phyloP scores from a whole-genome alignment of 2,888 invertebrate species.

The Blomia tropicalis region DNA sequence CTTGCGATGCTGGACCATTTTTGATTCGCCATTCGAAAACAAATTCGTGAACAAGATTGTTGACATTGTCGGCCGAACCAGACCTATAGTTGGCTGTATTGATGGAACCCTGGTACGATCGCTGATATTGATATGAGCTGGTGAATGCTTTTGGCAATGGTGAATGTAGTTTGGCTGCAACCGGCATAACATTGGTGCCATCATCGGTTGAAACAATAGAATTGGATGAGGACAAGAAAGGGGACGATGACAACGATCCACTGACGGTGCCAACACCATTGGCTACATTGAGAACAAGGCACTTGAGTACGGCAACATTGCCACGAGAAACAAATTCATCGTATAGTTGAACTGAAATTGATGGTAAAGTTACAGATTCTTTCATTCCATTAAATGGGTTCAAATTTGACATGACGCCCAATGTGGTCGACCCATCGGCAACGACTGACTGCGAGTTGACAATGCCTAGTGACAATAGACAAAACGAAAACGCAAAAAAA shows the following conservation, averaged over 20 bases:
- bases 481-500: neutral
- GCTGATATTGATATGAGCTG: constrained; percentile 1
- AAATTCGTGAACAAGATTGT: neutral
- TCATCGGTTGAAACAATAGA: neutral
- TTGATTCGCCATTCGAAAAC: constrained; percentile 13
- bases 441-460: neutral
- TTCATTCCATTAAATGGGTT: neutral
- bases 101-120: neutral
- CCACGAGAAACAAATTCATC: constrained; percentile 29
- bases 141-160: neutral
- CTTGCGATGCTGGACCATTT: constrained; percentile 5
- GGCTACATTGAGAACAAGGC: constrained; percentile 21
- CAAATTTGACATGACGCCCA: neutral
- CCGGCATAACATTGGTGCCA: too few relatives aligned
- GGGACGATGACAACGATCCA: neutral
- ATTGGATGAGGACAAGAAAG: neutral
- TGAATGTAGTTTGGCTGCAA: neutral
- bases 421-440: too few relatives aligned
- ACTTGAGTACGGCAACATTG: constrained; percentile 29
- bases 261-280: neutral
- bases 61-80: neutral
- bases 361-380: neutral
- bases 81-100: neutral
- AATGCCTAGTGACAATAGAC: neutral
- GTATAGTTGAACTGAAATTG: constrained; percentile 26